Percentiles rank a stretch among this genome's conserved stretches.
Conservation (phyloP, 2,797 vertebrate species). For the Sebastes goodei region DNA sequence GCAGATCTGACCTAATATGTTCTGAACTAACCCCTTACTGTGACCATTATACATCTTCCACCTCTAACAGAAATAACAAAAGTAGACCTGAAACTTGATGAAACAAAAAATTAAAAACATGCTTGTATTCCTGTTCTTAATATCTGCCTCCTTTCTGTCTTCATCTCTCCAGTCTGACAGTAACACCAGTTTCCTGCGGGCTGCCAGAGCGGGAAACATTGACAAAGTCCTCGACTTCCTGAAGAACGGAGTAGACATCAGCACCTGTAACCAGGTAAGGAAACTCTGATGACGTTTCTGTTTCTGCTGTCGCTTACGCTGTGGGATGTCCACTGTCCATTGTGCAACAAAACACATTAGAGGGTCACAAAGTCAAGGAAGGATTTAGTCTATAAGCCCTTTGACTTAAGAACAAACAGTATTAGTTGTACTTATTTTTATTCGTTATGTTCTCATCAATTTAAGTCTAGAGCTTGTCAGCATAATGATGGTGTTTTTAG, state of each 20-base stretch:
- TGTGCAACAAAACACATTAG: not conserved
- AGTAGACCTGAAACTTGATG: no score
- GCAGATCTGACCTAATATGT: not conserved
- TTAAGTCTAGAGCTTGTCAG: not conserved
- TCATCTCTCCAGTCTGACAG: constrained; percentile 90
- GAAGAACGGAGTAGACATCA: constrained; percentile 95
- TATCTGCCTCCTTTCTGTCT: constrained; percentile 15
- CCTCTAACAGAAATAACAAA: not conserved
- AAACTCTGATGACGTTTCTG: not conserved
- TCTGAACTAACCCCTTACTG: not conserved
- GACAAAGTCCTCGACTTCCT: constrained; percentile 98
- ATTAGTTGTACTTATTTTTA: not conserved
- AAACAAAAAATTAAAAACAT: not conserved
- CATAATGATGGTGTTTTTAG: not conserved
- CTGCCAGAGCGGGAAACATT: constrained; percentile 94
- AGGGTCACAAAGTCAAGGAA: not conserved
- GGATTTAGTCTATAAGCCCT: not conserved
- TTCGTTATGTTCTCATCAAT: not conserved
- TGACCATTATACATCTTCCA: not conserved
- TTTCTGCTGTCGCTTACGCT: not conserved
- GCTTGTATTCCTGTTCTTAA: constrained; percentile 2
- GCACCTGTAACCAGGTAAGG: constrained; percentile 92
- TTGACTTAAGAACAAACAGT: not conserved
- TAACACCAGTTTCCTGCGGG: constrained; percentile 97
- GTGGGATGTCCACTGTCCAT: not conserved